Evolutionary conservation across 2,797 vertebrate genomes (phyloP), one percentile per base, ranked within the genome.

Genomic region (Argyrosomus regius): DNA sequence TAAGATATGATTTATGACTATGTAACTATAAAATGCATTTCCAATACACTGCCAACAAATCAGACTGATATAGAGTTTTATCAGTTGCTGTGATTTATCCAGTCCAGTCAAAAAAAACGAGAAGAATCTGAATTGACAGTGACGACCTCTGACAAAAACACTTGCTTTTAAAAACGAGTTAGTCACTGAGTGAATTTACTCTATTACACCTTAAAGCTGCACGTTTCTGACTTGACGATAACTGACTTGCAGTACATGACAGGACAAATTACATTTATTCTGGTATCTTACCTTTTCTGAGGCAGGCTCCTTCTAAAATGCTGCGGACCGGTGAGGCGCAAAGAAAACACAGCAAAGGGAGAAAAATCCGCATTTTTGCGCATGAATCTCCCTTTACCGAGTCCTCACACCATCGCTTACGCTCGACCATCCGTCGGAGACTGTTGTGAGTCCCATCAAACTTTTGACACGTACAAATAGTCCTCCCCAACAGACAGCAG

Each of bases 241-340:
- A 28, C 6, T 31, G 31, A 6, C 31, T 31, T 31, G 6, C 31
- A 9, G 35, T 5, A 16, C 35, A 22, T 49, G 17, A 3, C 41
- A 31, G 39, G 12, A 24, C 41, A 45, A 39, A 35, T 17, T 0
- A 1, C 0, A 6, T 39, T 13, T 39, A 39, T 39, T 39, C 8
- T 9, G 6, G 6, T 5, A 0, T 9, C 58, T 71, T 77, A 96
- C 95, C 94, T 93, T 92, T 92, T 73, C 83, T 91, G 35, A 72
- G 92, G 86, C 95, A 95, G 14, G 56, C 62, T 48, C 82, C 90
- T 3, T 75, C 71, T 43, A 81, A 84, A 52, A 78, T 6, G 63
- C 87, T n/a, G 20, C 57, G 75, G 60, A 88, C 78, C 53, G 65
- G 56, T 2, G 81, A 3, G 18, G 45, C 65, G 63, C 75, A 67